Base-by-base conservation (phyloP, 2,888 invertebrate genomes). In the Operophtera brumata region DNA sequence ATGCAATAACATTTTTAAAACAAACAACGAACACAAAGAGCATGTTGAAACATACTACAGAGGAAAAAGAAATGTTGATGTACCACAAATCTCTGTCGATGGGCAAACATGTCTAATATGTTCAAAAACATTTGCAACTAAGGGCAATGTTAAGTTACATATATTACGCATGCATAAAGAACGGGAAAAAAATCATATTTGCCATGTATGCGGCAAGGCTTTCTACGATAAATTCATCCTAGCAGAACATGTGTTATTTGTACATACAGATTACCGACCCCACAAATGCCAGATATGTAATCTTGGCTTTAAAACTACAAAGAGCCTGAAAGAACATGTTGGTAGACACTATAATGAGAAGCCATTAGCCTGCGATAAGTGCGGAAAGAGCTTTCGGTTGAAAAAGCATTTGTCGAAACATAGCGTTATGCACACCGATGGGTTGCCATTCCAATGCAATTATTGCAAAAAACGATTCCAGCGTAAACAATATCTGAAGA, bases 391-490 rank as follows among this genome's bases (percentile, higher is more conserved):
- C 7, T 85, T 84, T 49, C 62, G 80, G 8, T 55, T 78, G 0
- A 66, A 72, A 34, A 73, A 70, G 10, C 77, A 79, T 11, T 80
- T 94, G 36, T 86, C 91, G 32, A 93, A 93, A 39, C 95, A 95
- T 71, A 91, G 91, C 56, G 90, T 94, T 44, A 93, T 94, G 42
- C 95, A 95, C 65, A 94, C 94, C 0, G 94, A 94, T 2, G 92
- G 92, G 7, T 92, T 93, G 90, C 95, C 94, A 0, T 93, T 92
- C 67, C 87, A 92, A 5, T 95, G 95, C 67, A 91, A 92, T 62
- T 93, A 92, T 70, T 95, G 95, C 66, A 92, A 93, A 1, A 94
- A 94, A 79, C 84, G 91, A 44, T 95, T 94, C 68, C 86, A 94
- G n/a, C 36, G 4, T 61, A 61, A 46, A 50, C 55, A 0, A 50